phyloP scores from a whole-genome alignment of 2,113 vertebrate genomes.

The Melanerpes formicivorus region DNA sequence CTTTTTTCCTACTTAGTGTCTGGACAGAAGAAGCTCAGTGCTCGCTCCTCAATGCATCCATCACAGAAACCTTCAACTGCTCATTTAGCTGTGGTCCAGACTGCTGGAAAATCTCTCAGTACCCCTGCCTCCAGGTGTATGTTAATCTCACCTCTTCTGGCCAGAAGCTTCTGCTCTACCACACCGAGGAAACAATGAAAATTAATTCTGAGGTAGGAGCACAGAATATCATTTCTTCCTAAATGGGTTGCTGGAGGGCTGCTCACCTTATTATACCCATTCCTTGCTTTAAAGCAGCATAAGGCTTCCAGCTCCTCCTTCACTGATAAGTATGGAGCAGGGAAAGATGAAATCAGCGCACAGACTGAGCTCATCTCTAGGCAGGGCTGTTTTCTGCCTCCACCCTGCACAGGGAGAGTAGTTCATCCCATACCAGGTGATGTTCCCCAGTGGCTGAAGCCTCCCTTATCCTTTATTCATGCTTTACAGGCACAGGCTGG shows the following conservation, averaged over 20 bases:
- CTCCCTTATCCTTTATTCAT: neutral
- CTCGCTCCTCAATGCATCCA: slow-evolving; percentile 86
- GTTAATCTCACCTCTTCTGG: slow-evolving; percentile 89
- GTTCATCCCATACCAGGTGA: rapidly evolving
- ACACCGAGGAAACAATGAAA: slow-evolving; percentile 90
- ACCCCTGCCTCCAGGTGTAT: slow-evolving; percentile 93
- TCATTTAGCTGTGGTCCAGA: slow-evolving; percentile 91
- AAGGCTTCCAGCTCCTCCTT: neutral
- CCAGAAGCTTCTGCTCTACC: slow-evolving; percentile 87
- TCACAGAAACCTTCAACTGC: slow-evolving; percentile 89
- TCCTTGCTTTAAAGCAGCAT: neutral
- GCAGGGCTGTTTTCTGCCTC: neutral
- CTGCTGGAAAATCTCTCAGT: slow-evolving; percentile 89
- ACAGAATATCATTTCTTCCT: neutral
- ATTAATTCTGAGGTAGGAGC: slow-evolving; percentile 87
- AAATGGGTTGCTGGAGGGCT: neutral
- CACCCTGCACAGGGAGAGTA: neutral
- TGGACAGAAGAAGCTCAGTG: slow-evolving; percentile 91
- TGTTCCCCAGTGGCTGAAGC: neutral
- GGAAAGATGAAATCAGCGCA: neutral
- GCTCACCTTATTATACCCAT: neutral
- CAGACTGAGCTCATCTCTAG: neutral
- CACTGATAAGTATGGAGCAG: neutral
- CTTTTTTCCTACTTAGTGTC: slow-evolving; percentile 74
- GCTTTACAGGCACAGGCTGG: neutral